Evolutionary conservation across 2,888 invertebrate genomes (phyloP), one percentile per base, ranked within the genome.

Genomic region (Coelinius sp.): DNA sequence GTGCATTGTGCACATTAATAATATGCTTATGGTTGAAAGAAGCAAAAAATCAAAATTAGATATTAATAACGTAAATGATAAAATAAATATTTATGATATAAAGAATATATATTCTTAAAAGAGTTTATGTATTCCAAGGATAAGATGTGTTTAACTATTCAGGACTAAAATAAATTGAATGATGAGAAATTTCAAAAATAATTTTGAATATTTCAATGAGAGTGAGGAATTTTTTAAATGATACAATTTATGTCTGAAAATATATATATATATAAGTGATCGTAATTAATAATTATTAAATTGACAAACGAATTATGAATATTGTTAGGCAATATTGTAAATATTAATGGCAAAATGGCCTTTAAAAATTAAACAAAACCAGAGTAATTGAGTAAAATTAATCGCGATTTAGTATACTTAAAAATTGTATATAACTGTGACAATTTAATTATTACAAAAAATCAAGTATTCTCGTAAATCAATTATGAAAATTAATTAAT

Each of bases 11-110:
- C 62, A 56, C 20, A 63, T 56, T 53, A 68, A 52, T 24, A 38
- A 41, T 27, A 73, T 63, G 49, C 59, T 41, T 66, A 31, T 41
- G 56, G 46, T 66, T 46, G 25, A 38, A 27, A 2, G 6, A 64
- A 68, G 68, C 59, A 38, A 68, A 68, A 75, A 77, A 78, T 78
- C 78, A 78, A 78, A 78, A 78, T 75, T 77, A 78, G 76, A 74
- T 68, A 25, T 52, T 76, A 78, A 76, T 62, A 52, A 73, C 38
- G 49, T 70, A 75, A 73, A 76, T 73, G 46, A 64, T 70, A 68
- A 49, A 52, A 31, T 20, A 27, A 69, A 41, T 41, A 63, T 38
- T 35, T 35, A 68, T 68, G 59, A 62, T 62, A 68, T 20, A 62
- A 22, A 69, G 10, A 46, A 35, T 65, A 70, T 70, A 70, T 70